These are phyloP conservation scores for Ramphastos sulfuratus DNA, from an alignment of 2,113 vertebrate genomes.

Conservation along the genomic window DNA sequence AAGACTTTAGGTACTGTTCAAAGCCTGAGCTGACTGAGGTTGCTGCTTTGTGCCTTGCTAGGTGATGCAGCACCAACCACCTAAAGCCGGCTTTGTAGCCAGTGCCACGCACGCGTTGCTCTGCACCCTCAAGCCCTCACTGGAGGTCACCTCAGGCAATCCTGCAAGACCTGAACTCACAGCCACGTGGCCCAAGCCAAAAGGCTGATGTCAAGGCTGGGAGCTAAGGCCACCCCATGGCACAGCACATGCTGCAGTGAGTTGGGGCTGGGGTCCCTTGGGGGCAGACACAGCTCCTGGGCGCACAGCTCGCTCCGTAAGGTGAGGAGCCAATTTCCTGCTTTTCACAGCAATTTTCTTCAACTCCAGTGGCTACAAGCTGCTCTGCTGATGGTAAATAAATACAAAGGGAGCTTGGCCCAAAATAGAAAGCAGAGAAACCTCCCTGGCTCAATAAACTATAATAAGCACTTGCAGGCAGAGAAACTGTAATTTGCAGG, in stretches of 20 bases:
- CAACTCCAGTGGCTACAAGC: not conserved
- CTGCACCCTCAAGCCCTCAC: accelerated
- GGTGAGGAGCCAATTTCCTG: conserved; percentile 28
- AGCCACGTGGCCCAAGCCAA: not conserved
- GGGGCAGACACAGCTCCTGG: not conserved
- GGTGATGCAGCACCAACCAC: not conserved
- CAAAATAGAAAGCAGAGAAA: conserved; percentile 40
- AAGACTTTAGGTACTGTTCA: not conserved
- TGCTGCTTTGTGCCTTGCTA: accelerated
- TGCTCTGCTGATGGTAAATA: conserved; percentile 38
- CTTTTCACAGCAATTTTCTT: conserved; percentile 37
- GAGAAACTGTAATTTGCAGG: conserved; percentile 14
- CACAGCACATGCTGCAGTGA: accelerated
- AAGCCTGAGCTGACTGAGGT: not conserved
- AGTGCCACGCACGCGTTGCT: accelerated
- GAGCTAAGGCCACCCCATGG: accelerated
- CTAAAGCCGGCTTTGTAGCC: not conserved
- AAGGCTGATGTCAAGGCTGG: accelerated
- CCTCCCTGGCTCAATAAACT: conserved; percentile 28
- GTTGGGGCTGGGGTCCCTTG: not conserved
- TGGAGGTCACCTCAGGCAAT: not conserved
- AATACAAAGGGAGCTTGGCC: conserved; percentile 28
- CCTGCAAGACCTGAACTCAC: not conserved
- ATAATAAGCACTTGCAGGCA: conserved; percentile 28
- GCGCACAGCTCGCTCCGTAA: accelerated